Conservation (phyloP, 2,888 invertebrate species). For the Allolobophora icterica region DNA sequence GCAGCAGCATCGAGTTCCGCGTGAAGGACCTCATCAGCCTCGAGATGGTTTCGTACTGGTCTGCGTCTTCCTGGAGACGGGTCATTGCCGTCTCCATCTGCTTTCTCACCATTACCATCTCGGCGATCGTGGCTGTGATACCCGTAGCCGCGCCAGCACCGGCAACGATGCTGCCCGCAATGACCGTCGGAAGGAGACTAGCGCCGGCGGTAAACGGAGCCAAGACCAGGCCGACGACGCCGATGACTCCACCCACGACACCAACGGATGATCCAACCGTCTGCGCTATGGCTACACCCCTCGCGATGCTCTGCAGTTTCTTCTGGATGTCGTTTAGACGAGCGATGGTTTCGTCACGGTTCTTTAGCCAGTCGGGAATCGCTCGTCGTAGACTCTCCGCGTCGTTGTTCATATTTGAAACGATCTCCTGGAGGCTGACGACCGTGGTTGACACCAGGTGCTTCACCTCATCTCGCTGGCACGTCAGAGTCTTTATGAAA, state of each 20-base stretch:
- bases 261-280: not conserved
- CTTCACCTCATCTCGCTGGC: not conserved
- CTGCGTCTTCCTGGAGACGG: not conserved
- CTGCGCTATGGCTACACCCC: not conserved
- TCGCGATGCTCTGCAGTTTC: not conserved
- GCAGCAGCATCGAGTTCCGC: not conserved
- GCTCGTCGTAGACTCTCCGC: not conserved
- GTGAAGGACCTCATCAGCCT: not conserved
- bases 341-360: not conserved
- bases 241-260: not conserved
- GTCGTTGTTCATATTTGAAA: not conserved
- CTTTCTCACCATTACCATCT: not conserved
- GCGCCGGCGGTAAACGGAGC: not conserved
- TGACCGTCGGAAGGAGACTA: not conserved
- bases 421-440: not conserved
- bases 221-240: not conserved
- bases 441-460: not conserved
- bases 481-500: not conserved
- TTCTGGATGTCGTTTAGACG: not conserved
- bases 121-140: not conserved
- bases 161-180: not conserved
- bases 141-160: not conserved
- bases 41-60: not conserved
- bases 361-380: not conserved
- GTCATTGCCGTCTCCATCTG: not conserved